Base-by-base conservation (phyloP, 2,797 vertebrate species). In the Semotilus atromaculatus region DNA sequence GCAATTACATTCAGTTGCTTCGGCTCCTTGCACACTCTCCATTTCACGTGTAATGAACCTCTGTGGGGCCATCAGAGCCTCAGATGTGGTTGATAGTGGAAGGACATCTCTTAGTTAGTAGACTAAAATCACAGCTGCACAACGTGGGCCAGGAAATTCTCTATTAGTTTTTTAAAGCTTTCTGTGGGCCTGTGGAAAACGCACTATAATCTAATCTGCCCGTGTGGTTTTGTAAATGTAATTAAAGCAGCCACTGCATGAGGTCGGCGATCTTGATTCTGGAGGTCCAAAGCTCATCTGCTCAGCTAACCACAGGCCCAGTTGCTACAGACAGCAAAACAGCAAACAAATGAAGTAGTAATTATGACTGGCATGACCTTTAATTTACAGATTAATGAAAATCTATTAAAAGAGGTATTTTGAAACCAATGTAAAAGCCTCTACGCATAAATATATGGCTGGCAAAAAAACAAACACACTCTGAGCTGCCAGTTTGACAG, bases 71-170 rank as follows among this genome's bases (percentile, higher is more conserved):
- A 84, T 67, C 75, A 81, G 18, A 8, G 87, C 82, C 73, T 92
- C 83, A 93, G 90, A 94, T 94, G 93, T 93, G 93, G 91, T 87
- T 89, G 89, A 92, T 89, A 92, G 89, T 84, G 29, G 26, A 88
- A 53, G 88, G 85, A 87, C 91, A 90, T 91, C 92, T 87, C 85
- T 83, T 64, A 81, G 85, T 90, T 88, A 88, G 72, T 87, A 88
- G 71, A 91, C 87, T 89, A 76, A 88, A 88, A 90, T 92, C 90
- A 91, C 90, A 86, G 89, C 86, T 86, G 84, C 82, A 89, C 45
- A 81, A 90, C 43, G 84, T 80, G 86, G 85, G 86, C 78, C 84
- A 90, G 88, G 90, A 91, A 90, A 87, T 90, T 90, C 81, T 89
- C 90, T 86, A 93, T 93, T 92, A 93, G 87, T 55, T 80, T 92